Percentiles rank a stretch among this genome's conserved stretches.
Conservation (phyloP, 2,113 vertebrate genomes). For the Spermophilus dauricus region DNA sequence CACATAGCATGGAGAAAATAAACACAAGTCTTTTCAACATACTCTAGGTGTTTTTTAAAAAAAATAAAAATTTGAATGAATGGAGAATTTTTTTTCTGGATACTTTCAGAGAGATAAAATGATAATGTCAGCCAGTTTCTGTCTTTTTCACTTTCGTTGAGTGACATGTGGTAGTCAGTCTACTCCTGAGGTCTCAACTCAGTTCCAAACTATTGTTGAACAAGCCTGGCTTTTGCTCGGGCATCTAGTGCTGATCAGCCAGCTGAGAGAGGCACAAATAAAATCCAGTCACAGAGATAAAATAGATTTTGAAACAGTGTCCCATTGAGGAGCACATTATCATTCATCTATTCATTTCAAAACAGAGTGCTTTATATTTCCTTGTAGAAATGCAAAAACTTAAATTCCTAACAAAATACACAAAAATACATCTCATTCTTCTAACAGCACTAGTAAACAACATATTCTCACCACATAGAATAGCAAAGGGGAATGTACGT, state of each 20-base stretch:
- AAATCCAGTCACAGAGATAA: conserved; percentile 44
- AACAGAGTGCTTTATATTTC: conserved; percentile 68
- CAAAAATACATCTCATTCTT: no score
- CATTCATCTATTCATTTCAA: conserved; percentile 69
- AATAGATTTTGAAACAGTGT: conserved; percentile 61
- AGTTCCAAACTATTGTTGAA: background rate
- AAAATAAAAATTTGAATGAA: background rate
- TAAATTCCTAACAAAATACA: no score
- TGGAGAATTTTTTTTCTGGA: background rate
- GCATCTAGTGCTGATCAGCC: background rate
- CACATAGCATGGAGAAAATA: background rate
- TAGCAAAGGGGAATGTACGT: no score
- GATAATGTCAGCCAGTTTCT: background rate
- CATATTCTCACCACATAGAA: no score
- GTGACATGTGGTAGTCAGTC: rapidly evolving
- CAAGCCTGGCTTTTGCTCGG: background rate
- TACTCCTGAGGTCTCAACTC: background rate
- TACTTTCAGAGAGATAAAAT: background rate
- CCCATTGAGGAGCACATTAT: conserved; percentile 38
- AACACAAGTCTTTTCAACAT: background rate
- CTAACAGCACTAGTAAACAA: no score
- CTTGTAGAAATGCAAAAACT: no score
- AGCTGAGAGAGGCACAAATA: conserved; percentile 31
- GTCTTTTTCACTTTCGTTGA: background rate
- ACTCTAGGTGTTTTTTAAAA: background rate